phyloP scores from a whole-genome alignment of 1,140 invertebrate species.

The Andrena cerasifolii region DNA sequence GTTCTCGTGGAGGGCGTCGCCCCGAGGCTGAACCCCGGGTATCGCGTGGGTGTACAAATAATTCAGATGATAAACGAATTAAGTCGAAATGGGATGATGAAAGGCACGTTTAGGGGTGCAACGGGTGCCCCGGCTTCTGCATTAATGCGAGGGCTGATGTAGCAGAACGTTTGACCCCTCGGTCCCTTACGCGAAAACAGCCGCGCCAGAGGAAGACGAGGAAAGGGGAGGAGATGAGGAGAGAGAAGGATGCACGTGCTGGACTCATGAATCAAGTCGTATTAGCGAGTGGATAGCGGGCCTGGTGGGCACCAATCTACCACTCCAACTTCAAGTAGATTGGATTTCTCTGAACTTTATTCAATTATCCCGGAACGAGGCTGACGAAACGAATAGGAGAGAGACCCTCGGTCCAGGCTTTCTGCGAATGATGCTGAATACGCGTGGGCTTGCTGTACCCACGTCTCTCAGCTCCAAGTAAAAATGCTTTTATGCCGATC shows the following conservation, averaged over 20 bases:
- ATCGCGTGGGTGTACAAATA: conserved; percentile 76
- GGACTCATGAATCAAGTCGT: conserved; percentile 82
- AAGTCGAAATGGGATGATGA: conserved; percentile 80
- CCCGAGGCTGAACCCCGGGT: conserved; percentile 11
- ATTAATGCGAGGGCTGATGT: conserved; percentile 66
- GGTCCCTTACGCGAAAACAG: conserved; percentile 42
- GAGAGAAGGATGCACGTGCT: conserved; percentile 69
- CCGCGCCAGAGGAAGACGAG: conserved; percentile 20
- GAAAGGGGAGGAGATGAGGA: conserved; percentile 22
- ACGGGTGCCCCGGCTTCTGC: conserved; percentile 51
- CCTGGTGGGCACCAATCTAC: conserved; percentile 77
- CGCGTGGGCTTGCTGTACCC: not conserved
- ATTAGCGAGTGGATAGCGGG: conserved; percentile 73
- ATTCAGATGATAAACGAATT: conserved; percentile 80
- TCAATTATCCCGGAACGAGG: conserved; percentile 79
- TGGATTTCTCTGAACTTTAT: conserved; percentile 80
- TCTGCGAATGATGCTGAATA: not conserved
- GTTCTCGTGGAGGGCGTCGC: conserved; percentile 27
- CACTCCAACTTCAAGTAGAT: conserved; percentile 79
- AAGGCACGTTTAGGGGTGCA: conserved; percentile 77
- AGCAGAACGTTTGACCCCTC: conserved; percentile 80
- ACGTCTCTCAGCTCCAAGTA: no score
- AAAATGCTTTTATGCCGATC: no score
- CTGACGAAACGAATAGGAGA: conserved; percentile 29
- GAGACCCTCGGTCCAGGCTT: conserved; percentile 7